Percentiles rank a stretch among this genome's conserved stretches.
These are phyloP conservation scores for Galaxea fascicularis DNA, from an alignment of 92 coral and sea anemone genomes.

Conservation along the genomic window DNA sequence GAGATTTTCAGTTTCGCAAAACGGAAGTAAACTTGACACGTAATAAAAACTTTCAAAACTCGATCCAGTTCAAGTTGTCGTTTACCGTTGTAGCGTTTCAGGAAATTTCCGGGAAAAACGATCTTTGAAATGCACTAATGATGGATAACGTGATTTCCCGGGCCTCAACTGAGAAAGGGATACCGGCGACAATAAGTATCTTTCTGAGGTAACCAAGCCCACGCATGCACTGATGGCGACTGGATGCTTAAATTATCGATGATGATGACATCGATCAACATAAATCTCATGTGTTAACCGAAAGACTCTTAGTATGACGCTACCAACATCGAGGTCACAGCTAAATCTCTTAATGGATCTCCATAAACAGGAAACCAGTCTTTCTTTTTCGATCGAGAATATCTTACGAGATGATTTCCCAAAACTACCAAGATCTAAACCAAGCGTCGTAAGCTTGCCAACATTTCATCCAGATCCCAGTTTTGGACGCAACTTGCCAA, in stretches of 20 bases:
- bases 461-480: not conserved
- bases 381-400: slow-evolving; percentile 73
- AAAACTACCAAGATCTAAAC: not conserved
- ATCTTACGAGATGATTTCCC: slow-evolving; percentile 75
- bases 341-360: not conserved
- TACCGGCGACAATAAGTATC: not conserved
- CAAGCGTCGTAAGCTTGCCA: slow-evolving; percentile 3
- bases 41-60: not conserved
- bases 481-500: slow-evolving; percentile 18
- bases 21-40: not conserved
- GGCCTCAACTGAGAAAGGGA: not conserved
- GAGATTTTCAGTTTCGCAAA: slow-evolving; percentile 27
- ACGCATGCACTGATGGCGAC: not conserved
- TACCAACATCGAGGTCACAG: not conserved
- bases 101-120: not conserved
- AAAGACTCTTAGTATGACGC: slow-evolving; percentile 4
- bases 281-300: slow-evolving; percentile 6
- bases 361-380: slow-evolving; percentile 13
- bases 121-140: not conserved
- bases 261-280: slow-evolving; percentile 2
- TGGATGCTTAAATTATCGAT: slow-evolving; percentile 14
- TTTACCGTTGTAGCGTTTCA: not conserved
- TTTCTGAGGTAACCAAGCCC: slow-evolving; percentile 17
- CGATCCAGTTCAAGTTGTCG: too few relatives aligned
- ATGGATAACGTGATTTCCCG: not conserved